Base-by-base conservation (phyloP, 2,113 vertebrate genomes). In the Ia io region DNA sequence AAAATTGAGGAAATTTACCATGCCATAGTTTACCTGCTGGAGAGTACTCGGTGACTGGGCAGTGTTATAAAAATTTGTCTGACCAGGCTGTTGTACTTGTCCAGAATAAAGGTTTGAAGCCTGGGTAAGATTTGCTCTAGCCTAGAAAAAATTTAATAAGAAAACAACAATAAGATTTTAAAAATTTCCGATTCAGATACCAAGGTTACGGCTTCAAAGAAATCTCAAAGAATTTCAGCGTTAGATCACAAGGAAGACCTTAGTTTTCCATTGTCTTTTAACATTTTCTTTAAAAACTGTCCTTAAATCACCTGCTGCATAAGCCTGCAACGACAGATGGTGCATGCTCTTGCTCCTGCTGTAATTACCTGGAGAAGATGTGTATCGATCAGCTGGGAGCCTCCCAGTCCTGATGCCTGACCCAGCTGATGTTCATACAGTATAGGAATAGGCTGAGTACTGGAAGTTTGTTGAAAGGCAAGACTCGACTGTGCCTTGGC, bases 11-110 rank as follows among this genome's bases (percentile, higher is more conserved):
- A 97, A 97, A 98, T 98, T 98, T 98, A 98, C 98, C 98, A 98
- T 98, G 98, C 98, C 98, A 98, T 97, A 98, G 98, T 98, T 98
- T 99, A 99, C 99, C 99, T 99, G 99, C 98, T 99, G 99, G 95
- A 99, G 98, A 96, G 99, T 99, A 97, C 99, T 99, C 61, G 99
- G 99, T 44, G 99, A 99, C 96, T 99, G 99, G 76, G 99, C 99
- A 96, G 99, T 99, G 97, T 99, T 99, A 97, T 99, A 99, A 98
- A 99, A 99, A 96, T 98, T 99, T 93, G 99, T 99, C 98, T 99
- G 99, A 47, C 99, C 99, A 94, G 99, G 99, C 95, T 99, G 99
- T 22, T 99, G 99, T 79, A 99, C 99, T 98, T 99, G 99, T 84
- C 99, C 99, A 76, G 99, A 99, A 97, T 99, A 99, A 95, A 99